Conservation (phyloP, 2,113 vertebrate species). For the Potamarius usumacintae region DNA sequence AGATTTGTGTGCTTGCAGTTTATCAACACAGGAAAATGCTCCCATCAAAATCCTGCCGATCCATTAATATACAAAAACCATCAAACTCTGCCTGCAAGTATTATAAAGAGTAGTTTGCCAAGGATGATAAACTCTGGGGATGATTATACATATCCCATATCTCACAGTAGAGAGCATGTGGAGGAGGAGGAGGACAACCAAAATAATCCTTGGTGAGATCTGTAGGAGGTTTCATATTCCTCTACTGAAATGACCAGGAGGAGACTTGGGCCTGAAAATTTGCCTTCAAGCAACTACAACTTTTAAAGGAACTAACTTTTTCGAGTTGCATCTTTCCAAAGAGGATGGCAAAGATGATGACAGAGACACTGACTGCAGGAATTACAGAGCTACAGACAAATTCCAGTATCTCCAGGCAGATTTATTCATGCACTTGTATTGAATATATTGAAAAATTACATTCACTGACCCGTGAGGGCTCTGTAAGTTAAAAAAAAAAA, state of each 20-base stretch:
- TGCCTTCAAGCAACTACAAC: not conserved
- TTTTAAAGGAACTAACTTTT: not conserved
- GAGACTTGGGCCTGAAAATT: not conserved
- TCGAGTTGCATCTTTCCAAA: not conserved
- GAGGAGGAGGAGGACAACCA: constrained; percentile 16
- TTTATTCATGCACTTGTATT: not conserved
- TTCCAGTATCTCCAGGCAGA: not conserved
- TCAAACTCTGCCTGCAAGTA: not conserved
- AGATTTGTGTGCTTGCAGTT: not conserved
- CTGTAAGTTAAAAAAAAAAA: not conserved
- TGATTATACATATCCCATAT: not conserved
- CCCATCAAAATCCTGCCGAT: not conserved
- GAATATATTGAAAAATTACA: not conserved
- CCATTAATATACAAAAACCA: not conserved
- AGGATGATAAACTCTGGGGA: not conserved
- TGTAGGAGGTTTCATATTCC: constrained; percentile 11
- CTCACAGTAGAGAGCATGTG: not conserved
- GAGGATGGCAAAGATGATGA: not conserved
- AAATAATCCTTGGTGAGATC: constrained; percentile 13
- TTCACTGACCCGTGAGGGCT: not conserved
- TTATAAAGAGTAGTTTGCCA: not conserved
- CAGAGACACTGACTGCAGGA: not conserved
- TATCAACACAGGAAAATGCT: not conserved
- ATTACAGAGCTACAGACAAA: not conserved
- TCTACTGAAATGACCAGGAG: constrained; percentile 7